Base-by-base conservation (phyloP, 2,888 invertebrate species). In the Chelonus formosanus region DNA sequence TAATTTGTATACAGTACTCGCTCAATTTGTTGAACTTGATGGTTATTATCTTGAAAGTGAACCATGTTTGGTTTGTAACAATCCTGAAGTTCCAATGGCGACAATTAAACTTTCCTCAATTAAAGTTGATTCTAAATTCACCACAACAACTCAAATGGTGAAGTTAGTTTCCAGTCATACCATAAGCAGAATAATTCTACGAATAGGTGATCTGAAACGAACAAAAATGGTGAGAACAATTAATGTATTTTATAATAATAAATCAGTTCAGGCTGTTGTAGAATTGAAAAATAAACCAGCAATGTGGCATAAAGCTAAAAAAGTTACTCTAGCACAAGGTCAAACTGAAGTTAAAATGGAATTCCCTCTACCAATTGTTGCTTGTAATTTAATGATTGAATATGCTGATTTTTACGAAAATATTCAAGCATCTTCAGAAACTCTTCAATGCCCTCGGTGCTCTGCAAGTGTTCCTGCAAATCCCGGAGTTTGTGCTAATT, bases 401-500 rank as follows among this genome's bases (percentile, higher is more conserved):
- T 98, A 98, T 84, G 93, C 96, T 0, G 98, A 98, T 80, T 98
- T 98, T 85, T 97, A 96, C 80, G 98, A 98, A 83, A 97, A 97
- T 75, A 92, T 96, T 67, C 95, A 95, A 76, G 94, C 94, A 0
- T 95, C 95, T 0, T 93, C 95, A 74, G 97, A 98, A 85, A 97
- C 96, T 0, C 86, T 97, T 31, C 97, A 97, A 84, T 97, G 97
- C 79, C 97, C 97, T 0, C 89, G 98, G 34, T 99, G 98, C 83
- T 96, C 96, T 67, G 96, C 97, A 34, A 94, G 96, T 0, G 98
- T 99, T 0, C 96, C 97, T 0, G 95, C 98, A 0, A 97, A 97
- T 83, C 98, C 98, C 0, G 98, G 98, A 0, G 97, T 98, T 0
- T 98, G 98, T 81, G 94, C 92, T 0, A 97, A 96, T 84, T 97